phyloP scores from a whole-genome alignment of 2,888 invertebrate genomes.

The Coecobrya sp. region DNA sequence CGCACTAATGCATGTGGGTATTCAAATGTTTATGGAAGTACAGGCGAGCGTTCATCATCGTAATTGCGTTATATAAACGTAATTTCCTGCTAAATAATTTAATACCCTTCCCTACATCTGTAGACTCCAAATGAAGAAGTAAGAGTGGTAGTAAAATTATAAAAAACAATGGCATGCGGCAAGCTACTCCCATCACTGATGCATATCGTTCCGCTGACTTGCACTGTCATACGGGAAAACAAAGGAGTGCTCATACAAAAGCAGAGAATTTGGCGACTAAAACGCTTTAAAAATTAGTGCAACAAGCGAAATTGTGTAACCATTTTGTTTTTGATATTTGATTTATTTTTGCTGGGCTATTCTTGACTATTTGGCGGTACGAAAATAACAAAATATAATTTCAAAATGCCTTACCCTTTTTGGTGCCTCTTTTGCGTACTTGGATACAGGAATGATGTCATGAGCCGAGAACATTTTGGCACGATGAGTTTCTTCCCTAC shows the following conservation, averaged over 20 bases:
- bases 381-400: not conserved
- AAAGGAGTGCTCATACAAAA: too few species aligned
- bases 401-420: conserved; percentile 89
- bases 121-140: not conserved
- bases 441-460: conserved; percentile 92
- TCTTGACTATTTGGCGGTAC: too few species aligned
- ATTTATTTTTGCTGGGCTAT: too few species aligned
- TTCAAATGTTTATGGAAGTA: not conserved
- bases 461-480: conserved; percentile 93
- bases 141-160: not conserved
- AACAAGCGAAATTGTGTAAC: too few species aligned
- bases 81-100: conserved; percentile 31
- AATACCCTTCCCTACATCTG: not conserved
- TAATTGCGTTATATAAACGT: conserved; percentile 16
- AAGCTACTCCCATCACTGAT: too few species aligned
- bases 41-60: not conserved
- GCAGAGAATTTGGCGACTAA: too few species aligned
- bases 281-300: too few species aligned
- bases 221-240: too few species aligned
- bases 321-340: too few species aligned
- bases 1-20: not conserved
- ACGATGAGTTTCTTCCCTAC: conserved; percentile 92
- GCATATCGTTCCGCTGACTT: too few species aligned
- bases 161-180: not conserved
- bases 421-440: conserved; percentile 91